Base-by-base conservation (phyloP, 1,140 invertebrate species). In the Drosophila sturtevanti region DNA sequence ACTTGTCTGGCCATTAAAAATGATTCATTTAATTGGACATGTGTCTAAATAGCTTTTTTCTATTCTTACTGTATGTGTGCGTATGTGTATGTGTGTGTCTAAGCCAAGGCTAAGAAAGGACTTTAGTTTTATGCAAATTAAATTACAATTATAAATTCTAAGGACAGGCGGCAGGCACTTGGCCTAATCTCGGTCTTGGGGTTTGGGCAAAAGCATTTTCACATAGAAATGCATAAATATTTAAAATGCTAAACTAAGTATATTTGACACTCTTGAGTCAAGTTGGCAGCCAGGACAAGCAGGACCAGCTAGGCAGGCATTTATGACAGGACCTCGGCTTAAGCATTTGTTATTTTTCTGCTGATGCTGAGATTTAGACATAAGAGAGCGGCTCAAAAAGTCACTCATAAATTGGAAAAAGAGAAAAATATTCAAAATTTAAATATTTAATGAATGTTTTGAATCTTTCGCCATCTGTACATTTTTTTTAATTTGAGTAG, bases 71-170 rank as follows among this genome's bases (percentile, higher is more conserved):
- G 5, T 12, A 14, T 18, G 14, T 44, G 38, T 6, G 3, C 14
- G 37, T 16, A n/a, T 41, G 38, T 44, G 41, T 7, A 9, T 48
- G 41, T 48, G 41, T 65, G 16, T 27, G 48, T 16, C 56, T 31
- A 14, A 41, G 52, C 52, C 52, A 18, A 60, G 22, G 51, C 54
- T 63, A 51, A 51, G 63, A 27, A 63, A 41, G 37, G 44, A 67
- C 76, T 71, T 75, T 71, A 79, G 82, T 72, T 55, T 87, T 48
- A 87, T 87, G 84, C 79, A 87, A 87, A 87, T 89, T 79, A 89
- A 82, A 89, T 89, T 69, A 79, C 72, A 87, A 87, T 87, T 87
- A 87, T 64, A 82, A 87, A 79, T 89, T 79, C 84, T 65, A 62
- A 82, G 76, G 48, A 55, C 67, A 48, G n/a, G 10, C 64, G 37